Evolutionary conservation across 2,797 vertebrate genomes (phyloP).

Genomic region (Squalus acanthias): DNA sequence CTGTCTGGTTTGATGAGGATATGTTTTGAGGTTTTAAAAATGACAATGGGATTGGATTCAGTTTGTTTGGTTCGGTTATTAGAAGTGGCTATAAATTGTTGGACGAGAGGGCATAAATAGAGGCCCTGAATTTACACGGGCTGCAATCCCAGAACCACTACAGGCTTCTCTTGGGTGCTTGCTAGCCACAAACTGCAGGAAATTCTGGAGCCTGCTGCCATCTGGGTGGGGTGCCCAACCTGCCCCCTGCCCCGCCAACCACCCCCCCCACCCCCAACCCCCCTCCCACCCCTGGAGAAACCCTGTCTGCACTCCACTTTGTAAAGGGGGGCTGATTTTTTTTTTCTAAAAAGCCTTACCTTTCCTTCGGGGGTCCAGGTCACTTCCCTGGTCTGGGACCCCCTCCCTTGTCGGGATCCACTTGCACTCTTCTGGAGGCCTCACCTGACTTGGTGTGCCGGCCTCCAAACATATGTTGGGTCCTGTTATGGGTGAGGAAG

Average conservation of each 20-base stretch:
- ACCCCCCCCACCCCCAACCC: too few relatives aligned
- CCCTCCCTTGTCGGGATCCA: background rate
- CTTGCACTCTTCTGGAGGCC: background rate
- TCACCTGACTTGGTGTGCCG: background rate
- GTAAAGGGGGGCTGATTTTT: too few relatives aligned
- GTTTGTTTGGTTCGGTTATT: background rate
- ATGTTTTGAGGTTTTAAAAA: background rate
- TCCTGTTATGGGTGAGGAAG: background rate
- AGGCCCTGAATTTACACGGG: background rate
- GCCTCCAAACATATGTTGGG: background rate
- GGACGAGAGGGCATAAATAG: background rate
- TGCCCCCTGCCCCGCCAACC: too few relatives aligned
- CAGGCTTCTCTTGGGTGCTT: background rate
- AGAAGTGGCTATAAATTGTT: background rate
- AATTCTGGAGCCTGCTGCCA: background rate
- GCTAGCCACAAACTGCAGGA: background rate
- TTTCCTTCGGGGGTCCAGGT: background rate
- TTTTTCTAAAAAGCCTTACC: background rate
- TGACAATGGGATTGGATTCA: background rate
- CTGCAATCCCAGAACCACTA: background rate
- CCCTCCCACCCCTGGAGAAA: background rate
- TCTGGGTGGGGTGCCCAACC: background rate
- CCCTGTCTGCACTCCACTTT: too few relatives aligned
- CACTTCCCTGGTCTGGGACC: too few relatives aligned
- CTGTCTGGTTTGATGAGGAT: background rate